Conservation (phyloP, 2,113 vertebrate species). For the Lycocorax pyrrhopterus region DNA sequence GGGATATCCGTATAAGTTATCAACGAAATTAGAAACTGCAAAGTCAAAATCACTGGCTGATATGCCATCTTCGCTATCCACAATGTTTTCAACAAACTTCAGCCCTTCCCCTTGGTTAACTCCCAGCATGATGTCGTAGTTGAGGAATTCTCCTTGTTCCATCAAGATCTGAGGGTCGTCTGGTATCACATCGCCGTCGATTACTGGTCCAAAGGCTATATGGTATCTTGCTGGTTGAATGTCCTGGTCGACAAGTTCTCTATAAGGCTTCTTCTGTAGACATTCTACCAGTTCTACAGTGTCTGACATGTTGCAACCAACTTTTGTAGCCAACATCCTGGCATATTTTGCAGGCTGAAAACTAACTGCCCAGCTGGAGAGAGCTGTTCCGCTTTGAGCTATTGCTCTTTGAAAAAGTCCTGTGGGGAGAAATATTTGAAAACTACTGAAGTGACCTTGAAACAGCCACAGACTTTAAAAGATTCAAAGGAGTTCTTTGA, state of each 20-base stretch:
- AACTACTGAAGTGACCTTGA: conserved; percentile 58
- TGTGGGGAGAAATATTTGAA: conserved; percentile 67
- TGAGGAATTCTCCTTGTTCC: conserved; percentile 99
- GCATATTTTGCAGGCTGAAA: conserved; percentile 97
- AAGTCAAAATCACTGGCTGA: conserved; percentile 98
- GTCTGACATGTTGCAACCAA: conserved; percentile 95
- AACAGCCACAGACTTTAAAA: conserved; percentile 25
- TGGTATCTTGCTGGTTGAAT: conserved; percentile 97
- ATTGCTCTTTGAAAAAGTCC: conserved; percentile 98
- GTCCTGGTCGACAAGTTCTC: conserved; percentile 98
- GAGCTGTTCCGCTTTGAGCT: conserved; percentile 94
- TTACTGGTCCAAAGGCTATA: conserved; percentile 97
- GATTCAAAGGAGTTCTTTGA: conserved; percentile 15
- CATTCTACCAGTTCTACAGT: conserved; percentile 93
- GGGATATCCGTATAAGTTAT: conserved; percentile 96
- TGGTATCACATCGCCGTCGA: conserved; percentile 97
- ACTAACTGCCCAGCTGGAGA: conserved; percentile 98
- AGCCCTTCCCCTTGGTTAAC: conserved; percentile 97
- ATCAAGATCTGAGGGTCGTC: conserved; percentile 98
- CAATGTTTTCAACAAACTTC: conserved; percentile 97
- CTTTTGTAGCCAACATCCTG: conserved; percentile 92
- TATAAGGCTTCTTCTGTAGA: conserved; percentile 95
- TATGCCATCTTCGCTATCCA: conserved; percentile 96
- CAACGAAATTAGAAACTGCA: conserved; percentile 97
- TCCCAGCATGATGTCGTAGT: conserved; percentile 98